Base-by-base conservation (phyloP, 2,113 vertebrate genomes). In the Rhinolophus sinicus region DNA sequence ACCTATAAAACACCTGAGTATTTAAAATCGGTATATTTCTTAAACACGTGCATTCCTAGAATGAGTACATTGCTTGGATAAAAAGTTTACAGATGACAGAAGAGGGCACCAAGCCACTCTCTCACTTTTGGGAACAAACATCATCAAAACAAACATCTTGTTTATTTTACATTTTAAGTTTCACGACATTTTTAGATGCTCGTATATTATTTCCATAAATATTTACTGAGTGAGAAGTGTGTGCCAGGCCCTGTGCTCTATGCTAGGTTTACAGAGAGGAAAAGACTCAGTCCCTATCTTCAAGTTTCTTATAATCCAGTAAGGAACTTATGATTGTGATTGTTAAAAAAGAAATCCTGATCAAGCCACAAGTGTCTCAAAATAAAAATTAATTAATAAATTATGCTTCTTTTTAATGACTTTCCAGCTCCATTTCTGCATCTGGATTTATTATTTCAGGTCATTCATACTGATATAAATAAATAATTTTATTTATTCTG, bases 311-410 rank as follows among this genome's bases (percentile, higher is more conserved):
- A 47, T 50, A 76, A 82, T 58, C 40, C 28, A 82, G 5, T 22
- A 80, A 11, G 54, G 5, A 80, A 65, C 8, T 50, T 87, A 35
- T 2, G 14, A 62, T 38, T n/a, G 3, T n/a, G 77, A 35, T 19
- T 72, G 24, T 33, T 33, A 80, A 35, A 75, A 50, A 78, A 75
- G 54, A 67, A 93, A 56, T 78, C 52, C 47, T 40, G 24, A 82
- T 62, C 21, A 92, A 92, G 50, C 7, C 16, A n/a, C 80, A 82
- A 78, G 8, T 84, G 3, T 83, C 21, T 75, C 40, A 72, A 84
- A 94, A 90, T 70, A 15, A 70, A 93, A 96, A 76, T 58, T 60
- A 54, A 75, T 81, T 93, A 97, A 65, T 88, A 93, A 81, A 88
- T 72, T 47, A 60, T 9, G 76, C 30, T 97, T 85, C 80, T 92